These are phyloP conservation scores for Myripristis murdjan DNA, from an alignment of 2,797 vertebrate species.

Conservation along the genomic window DNA sequence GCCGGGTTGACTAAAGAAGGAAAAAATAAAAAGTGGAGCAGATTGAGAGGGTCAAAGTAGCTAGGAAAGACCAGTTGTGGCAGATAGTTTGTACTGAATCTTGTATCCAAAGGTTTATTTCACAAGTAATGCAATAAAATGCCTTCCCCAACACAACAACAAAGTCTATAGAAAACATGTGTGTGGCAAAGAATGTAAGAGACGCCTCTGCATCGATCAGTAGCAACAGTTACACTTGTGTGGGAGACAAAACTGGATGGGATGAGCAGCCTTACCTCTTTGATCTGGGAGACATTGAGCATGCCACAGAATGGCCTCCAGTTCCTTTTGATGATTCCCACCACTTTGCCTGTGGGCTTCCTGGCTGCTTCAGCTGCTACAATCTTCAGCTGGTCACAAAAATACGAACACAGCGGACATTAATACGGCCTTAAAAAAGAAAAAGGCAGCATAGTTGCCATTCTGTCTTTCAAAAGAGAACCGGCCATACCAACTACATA, in stretches of 20 bases:
- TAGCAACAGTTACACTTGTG: too few relatives aligned
- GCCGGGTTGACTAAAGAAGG: conserved; percentile 90
- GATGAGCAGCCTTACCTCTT: conserved; percentile 73
- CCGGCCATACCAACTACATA: not conserved
- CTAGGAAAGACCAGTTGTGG: too few relatives aligned
- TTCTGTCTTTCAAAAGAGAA: not conserved
- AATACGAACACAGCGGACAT: not conserved
- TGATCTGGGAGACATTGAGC: conserved; percentile 93
- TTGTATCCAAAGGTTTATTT: too few relatives aligned
- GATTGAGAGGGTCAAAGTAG: too few relatives aligned
- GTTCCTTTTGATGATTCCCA: conserved; percentile 97
- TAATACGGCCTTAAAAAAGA: not conserved
- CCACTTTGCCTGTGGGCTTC: conserved; percentile 92
- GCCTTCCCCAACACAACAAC: too few relatives aligned
- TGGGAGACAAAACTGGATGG: too few relatives aligned
- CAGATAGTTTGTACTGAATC: not conserved
- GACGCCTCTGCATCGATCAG: too few relatives aligned
- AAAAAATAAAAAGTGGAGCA: not conserved
- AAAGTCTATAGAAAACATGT: too few relatives aligned
- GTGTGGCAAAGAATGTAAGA: too few relatives aligned
- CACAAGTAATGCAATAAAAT: too few relatives aligned
- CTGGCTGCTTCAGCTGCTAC: conserved; percentile 77
- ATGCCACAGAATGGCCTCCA: conserved; percentile 98
- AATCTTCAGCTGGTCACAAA: conserved; percentile 84
- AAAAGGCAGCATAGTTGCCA: not conserved